Evolutionary conservation across 2,888 invertebrate species (phyloP).

Genomic region (Thymelicus lineola): DNA sequence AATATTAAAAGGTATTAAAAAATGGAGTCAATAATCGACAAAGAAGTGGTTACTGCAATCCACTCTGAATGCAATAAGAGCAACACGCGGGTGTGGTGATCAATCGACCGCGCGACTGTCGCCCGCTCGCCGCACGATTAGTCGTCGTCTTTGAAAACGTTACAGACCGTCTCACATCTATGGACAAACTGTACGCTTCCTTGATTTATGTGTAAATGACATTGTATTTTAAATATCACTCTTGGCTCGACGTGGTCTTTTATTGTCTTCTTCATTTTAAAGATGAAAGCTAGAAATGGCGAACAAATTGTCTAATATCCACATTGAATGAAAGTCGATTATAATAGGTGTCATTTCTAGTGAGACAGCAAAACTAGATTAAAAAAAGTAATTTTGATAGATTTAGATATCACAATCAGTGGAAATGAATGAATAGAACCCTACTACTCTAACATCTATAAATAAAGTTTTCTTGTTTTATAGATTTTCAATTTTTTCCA

Average conservation of each 20-base stretch:
- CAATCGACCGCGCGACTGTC: slow-evolving; percentile 11
- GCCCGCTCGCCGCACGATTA: slow-evolving; percentile 18
- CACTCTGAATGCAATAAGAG: slow-evolving; percentile 6
- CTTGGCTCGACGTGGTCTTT: neutral
- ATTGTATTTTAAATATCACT: slow-evolving; percentile 16
- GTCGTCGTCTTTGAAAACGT: slow-evolving; percentile 16
- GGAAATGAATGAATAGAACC: too few relatives aligned
- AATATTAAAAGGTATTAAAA: neutral
- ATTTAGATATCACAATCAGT: too few relatives aligned
- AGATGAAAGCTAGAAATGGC: too few relatives aligned
- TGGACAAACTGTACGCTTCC: slow-evolving; percentile 38
- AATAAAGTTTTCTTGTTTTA: too few relatives aligned
- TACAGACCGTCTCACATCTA: neutral
- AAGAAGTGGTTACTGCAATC: neutral
- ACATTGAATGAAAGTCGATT: too few relatives aligned
- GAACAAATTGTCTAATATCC: too few relatives aligned
- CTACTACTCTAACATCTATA: too few relatives aligned
- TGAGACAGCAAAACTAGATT: too few relatives aligned
- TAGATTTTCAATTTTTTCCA: too few relatives aligned
- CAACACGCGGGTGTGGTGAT: slow-evolving; percentile 18
- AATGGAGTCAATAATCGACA: too few relatives aligned
- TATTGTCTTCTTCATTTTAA: neutral
- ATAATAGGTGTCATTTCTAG: too few relatives aligned
- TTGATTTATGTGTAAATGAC: slow-evolving; percentile 18
- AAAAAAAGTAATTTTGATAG: too few relatives aligned